Base-by-base conservation (phyloP, 2,797 vertebrate genomes). In the Synaphobranchus kaupii region DNA sequence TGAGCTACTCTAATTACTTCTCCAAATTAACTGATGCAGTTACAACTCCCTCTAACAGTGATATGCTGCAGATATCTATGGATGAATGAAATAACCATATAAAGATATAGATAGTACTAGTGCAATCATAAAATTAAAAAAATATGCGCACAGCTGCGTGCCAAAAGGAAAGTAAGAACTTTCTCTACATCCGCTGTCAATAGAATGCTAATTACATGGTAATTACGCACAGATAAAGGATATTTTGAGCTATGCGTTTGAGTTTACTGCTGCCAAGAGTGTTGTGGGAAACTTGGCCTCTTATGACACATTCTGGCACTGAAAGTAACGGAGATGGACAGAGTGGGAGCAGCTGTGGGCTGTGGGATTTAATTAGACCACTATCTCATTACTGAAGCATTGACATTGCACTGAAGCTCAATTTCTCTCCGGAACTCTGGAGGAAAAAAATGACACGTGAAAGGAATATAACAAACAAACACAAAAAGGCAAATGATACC, bases 291-390 rank as follows among this genome's bases (percentile, higher is more conserved):
- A 54, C n/a, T 17, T 39, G 60, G 76, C n/a, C n/a, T 83, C 60
- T 48, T 34, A 39, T 71, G 80, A 71, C 56, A 31, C 15, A 44
- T 83, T 87, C 44, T 83, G 39, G 58, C 47, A 87, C 83, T 10
- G 15, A 83, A 48, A 52, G 68, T 28, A 52, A 87, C 15, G 20
- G 63, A 39, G n/a, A 52, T 83, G 9, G 60, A 68, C 63, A 28
- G 28, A 84, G 48, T 73, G 86, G 68, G 44, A n/a, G 78, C 44
- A 50, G 78, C 78, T 81, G 78, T 50, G 25, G 82, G 50, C 44
- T 73, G 7, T 34, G 66, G 13, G 82, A 52, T 87, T 93, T 94
- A 90, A 91, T 94, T 91, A 91, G 84, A 82, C 84, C 22, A 63
- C 44, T 89, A 85, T 91, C 87, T 92, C 54, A 58, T 76, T 83